A percentile compares a stretch with the other conserved stretches of the same genome.
Evolutionary conservation across 30 jellyfish, hydroid and myxozoan genomes (phyloP).

Genomic region (Pseudorhiza aurosa): DNA sequence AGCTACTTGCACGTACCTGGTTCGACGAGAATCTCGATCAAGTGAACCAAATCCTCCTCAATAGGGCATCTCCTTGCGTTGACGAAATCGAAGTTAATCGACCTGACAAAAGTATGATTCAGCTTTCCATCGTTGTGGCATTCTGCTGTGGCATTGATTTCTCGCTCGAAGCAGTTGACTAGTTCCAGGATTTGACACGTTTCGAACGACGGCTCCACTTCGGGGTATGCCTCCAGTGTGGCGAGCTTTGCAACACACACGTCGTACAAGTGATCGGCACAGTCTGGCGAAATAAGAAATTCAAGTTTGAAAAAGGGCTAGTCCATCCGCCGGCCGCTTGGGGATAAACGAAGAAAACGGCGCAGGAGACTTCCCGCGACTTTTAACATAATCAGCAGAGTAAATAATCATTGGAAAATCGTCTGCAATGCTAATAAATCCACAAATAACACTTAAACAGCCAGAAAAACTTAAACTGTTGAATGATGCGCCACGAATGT

Average conservation of each 20-base stretch:
- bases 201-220: conserved; percentile 30
- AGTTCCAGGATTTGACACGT: conserved; percentile 46
- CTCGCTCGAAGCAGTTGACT: conserved; percentile 41
- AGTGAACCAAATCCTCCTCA: conserved; percentile 32
- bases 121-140: background rate
- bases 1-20: too few relatives aligned
- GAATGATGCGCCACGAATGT: too few relatives aligned
- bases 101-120: background rate
- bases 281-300: background rate
- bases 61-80: conserved; percentile 45
- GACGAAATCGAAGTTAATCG: conserved; percentile 42
- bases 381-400: too few relatives aligned
- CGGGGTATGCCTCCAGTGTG: background rate
- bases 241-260: background rate
- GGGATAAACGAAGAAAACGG: too few relatives aligned
- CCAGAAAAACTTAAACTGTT: too few relatives aligned
- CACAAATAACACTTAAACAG: too few relatives aligned
- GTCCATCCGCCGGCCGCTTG: too few relatives aligned
- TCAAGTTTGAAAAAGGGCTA: too few relatives aligned
- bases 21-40: conserved; percentile 29
- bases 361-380: too few relatives aligned
- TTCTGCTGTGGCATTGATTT: conserved; percentile 20
- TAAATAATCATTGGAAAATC: too few relatives aligned
- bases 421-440: too few relatives aligned
- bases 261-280: conserved; percentile 45